Evolutionary conservation across 2,113 vertebrate species (phyloP), one percentile per base, ranked within the genome.

Genomic region (Dolichallabes microphthalmus): DNA sequence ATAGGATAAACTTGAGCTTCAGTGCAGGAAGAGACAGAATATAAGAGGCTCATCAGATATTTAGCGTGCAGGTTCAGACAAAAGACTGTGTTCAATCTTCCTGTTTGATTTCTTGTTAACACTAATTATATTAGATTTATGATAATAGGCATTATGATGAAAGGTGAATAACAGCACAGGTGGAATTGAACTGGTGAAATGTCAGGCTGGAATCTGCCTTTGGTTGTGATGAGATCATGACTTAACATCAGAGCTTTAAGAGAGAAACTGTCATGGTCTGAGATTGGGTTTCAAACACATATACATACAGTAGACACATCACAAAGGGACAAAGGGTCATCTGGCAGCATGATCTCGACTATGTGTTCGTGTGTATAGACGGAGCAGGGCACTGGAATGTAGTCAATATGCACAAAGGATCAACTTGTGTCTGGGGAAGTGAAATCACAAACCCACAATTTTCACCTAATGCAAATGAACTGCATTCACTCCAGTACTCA

Each of bases 171-270:
- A 30, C 10, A 17, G 63, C 32, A 27, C 32, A 60, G 81, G 50
- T 87, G 68, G 39, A 73, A 61, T 7, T 45, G 2, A 57, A 80
- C 27, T 55, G 69, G 61, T 83, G 39, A 17, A 27, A 68, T 85
- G 69, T 50, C 25, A 27, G 30, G 17, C 68, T 85, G 80, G 68
- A 88, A 85, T 83, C 80, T 82, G 27, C 74, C 84, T 35, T 68
- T 77, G 63, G 83, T 77, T 53, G n/a, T 39, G 80, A 87, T 89
- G 86, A 89, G 80, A 83, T 89, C 88, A 89, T 83, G 80, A 79
- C 71, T 81, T 81, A 50, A 83, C 27, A 55, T 68, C 87, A 80
- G 58, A 84, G 32, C 61, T 86, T 69, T 66, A 86, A 88, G 73
- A 86, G 64, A 86, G 69, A 80, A 19, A 20, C 30, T 88, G 82